These are phyloP conservation scores for Cordilura impudica DNA, from an alignment of 2,888 invertebrate species.

Conservation along the genomic window DNA sequence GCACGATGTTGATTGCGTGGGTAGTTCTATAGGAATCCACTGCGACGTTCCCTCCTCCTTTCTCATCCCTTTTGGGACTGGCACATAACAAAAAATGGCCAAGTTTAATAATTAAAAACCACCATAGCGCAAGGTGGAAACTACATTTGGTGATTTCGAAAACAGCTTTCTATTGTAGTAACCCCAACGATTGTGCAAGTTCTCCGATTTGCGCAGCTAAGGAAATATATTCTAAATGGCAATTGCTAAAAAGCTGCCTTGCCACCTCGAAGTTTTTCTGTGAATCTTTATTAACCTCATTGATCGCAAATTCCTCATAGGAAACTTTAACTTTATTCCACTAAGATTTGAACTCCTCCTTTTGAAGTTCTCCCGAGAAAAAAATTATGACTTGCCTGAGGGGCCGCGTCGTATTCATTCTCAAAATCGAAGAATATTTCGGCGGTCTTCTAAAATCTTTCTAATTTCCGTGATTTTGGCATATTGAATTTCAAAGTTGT, in stretches of 20 bases:
- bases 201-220: not conserved
- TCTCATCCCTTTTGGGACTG: too few species aligned
- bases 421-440: not conserved
- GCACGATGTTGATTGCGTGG: too few species aligned
- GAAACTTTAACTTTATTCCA: not conserved
- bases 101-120: too few species aligned
- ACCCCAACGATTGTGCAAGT: not conserved
- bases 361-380: not conserved
- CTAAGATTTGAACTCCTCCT: not conserved
- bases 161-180: too few species aligned
- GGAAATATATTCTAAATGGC: not conserved
- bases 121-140: too few species aligned
- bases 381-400: not conserved
- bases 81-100: too few species aligned
- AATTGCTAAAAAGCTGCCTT: not conserved
- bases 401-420: not conserved
- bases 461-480: too few species aligned
- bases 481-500: too few species aligned
- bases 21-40: too few species aligned
- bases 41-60: too few species aligned
- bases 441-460: not conserved
- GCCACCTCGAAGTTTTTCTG: not conserved
- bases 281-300: not conserved
- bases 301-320: not conserved
- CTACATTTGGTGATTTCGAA: too few species aligned